Evolutionary conservation across 2,113 vertebrate genomes (phyloP).

Genomic region (Gorsachius goisagi): DNA sequence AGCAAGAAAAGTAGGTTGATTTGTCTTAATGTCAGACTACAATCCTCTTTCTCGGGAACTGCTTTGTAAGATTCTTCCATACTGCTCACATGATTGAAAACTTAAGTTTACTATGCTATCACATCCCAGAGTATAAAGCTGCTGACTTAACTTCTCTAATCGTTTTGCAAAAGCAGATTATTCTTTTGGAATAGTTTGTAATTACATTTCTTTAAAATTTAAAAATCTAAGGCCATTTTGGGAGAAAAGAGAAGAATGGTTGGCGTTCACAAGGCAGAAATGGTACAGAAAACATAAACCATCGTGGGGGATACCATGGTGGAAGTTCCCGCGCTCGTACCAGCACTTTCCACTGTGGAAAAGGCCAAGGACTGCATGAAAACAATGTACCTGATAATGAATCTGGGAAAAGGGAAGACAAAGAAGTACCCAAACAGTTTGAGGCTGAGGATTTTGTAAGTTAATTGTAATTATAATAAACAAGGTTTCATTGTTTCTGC

Average conservation of each 20-base stretch:
- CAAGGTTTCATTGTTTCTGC: background rate
- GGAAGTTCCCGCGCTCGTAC: slow-evolving; percentile 59
- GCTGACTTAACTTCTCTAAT: background rate
- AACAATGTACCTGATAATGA: slow-evolving; percentile 62
- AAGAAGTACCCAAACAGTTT: slow-evolving; percentile 74
- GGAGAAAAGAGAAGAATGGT: slow-evolving; percentile 78
- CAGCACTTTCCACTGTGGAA: slow-evolving; percentile 69
- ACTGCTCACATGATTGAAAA: background rate
- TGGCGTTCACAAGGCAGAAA: slow-evolving; percentile 77
- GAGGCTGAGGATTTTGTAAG: slow-evolving; percentile 85
- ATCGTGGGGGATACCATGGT: slow-evolving; percentile 61
- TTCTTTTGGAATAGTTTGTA: background rate
- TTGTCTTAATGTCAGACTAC: background rate
- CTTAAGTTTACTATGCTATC: accelerated
- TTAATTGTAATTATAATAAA: slow-evolving; percentile 39
- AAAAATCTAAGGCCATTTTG: slow-evolving; percentile 72
- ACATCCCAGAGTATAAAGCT: background rate
- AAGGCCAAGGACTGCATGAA: slow-evolving; percentile 70
- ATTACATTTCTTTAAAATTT: background rate
- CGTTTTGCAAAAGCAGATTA: background rate
- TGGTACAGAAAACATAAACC: slow-evolving; percentile 73
- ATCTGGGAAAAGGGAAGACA: slow-evolving; percentile 62
- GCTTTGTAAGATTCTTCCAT: background rate
- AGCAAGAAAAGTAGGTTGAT: background rate
- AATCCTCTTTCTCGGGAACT: background rate